These are phyloP conservation scores for Pseudopodoces humilis DNA, from an alignment of 2,113 vertebrate species.

Conservation along the genomic window DNA sequence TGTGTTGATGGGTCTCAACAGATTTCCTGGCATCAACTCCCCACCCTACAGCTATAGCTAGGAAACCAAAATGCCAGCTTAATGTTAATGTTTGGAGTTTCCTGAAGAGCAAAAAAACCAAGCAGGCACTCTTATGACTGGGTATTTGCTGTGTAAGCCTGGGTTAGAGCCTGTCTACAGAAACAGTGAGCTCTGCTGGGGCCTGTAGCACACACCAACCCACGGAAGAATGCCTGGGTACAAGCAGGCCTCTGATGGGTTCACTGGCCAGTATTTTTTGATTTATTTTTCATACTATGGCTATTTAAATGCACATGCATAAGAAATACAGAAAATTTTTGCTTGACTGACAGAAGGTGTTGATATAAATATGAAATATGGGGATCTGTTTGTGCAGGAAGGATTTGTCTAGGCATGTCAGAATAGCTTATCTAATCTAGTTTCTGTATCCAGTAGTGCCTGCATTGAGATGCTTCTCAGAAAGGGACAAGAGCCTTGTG, in stretches of 20 bases:
- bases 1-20: not conserved
- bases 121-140: not conserved
- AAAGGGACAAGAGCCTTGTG: not conserved
- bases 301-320: not conserved
- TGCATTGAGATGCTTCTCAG: not conserved
- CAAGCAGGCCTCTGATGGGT: not conserved
- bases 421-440: not conserved
- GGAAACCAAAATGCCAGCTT: slow-evolving; percentile 5
- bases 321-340: not conserved
- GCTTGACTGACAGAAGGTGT: not conserved
- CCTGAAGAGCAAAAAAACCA: not conserved
- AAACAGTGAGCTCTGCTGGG: not conserved
- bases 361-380: not conserved
- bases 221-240: not conserved
- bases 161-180: not conserved
- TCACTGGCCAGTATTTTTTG: not conserved
- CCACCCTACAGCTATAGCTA: not conserved
- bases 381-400: not conserved
- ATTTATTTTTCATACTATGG: not conserved
- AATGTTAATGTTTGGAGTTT: not conserved
- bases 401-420: not conserved
- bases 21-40: slow-evolving; percentile 3
- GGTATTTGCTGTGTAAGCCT: not conserved
- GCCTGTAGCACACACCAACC: not conserved
- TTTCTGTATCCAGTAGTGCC: not conserved